Base-by-base conservation (phyloP, 1,140 invertebrate species). In the Heliothis virescens region DNA sequence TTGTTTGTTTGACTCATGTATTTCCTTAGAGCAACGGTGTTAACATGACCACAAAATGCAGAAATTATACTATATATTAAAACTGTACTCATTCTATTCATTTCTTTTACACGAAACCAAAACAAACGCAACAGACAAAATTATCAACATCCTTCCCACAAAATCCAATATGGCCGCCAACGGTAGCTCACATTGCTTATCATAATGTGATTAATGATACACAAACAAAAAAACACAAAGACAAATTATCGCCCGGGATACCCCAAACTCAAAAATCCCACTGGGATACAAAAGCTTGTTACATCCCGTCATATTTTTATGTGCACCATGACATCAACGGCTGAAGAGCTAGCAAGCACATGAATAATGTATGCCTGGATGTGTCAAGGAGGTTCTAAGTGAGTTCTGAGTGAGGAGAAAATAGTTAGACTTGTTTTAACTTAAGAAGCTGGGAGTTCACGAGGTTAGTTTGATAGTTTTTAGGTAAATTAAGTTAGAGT, bases 311-410 rank as follows among this genome's bases (percentile, higher is more conserved):
- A 48, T 62, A 76, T 76, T 76, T 76, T 76, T 63, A 76, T 52
- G 52, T 55, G n/a, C 50, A 21, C 34, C 52, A 57, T 57, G 75
- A 67, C 75, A 67, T 29, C 47, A 29, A 29, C 21, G 2, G 59
- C n/a, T 78, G 21, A 52, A 67, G 47, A 76, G 53, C 57, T 69
- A 67, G 62, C 48, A 48, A 7, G 26, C 29, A 55, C 63, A 67
- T 78, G 75, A 78, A 78, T 78, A 78, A 78, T 78, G 63, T 52
- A 78, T 78, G 52, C 48, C 26, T 15, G 18, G 4, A 41, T 63
- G 67, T 71, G 67, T 15, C 48, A 71, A 71, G 26, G 10, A 57
- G 63, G 10, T 34, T 34, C 34, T 69, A 78, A 78, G 75, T 78
- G 75, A 78, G 62, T 55, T 48, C 18, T 48, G 72, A 59, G 63